Conservation (phyloP, 1,140 invertebrate species). For the Macrobrachium rosenbergii region DNA sequence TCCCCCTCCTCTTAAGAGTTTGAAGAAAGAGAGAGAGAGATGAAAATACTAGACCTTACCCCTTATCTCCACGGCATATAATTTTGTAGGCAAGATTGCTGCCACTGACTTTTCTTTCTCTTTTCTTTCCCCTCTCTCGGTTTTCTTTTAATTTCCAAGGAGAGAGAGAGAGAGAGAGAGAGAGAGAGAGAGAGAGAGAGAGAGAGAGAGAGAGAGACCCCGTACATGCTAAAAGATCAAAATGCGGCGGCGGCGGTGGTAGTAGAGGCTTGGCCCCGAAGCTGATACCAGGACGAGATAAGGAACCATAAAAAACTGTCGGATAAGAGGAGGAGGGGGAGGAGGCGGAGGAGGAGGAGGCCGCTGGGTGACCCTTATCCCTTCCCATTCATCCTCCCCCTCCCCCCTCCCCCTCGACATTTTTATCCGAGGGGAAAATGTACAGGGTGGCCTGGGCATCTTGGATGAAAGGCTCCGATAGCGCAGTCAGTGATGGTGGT, state of each 20-base stretch:
- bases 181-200: too few relatives aligned
- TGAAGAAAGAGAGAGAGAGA: too few relatives aligned
- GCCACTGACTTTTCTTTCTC: background rate
- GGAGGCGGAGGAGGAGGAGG: background rate
- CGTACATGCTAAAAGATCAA: too few relatives aligned
- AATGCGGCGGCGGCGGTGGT: too few relatives aligned
- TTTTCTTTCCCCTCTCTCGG: background rate
- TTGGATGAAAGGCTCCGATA: background rate
- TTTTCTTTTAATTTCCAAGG: background rate
- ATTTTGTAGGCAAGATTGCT: background rate
- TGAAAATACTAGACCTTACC: too few relatives aligned
- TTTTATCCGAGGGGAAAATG: background rate
- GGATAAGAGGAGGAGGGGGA: too few relatives aligned
- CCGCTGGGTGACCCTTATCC: background rate
- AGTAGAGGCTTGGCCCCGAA: too few relatives aligned
- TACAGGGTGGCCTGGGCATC: background rate
- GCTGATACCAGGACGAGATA: too few relatives aligned
- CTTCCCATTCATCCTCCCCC: background rate
- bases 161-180: background rate
- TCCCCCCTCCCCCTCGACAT: background rate
- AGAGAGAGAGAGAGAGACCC: too few relatives aligned
- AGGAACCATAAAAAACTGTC: too few relatives aligned
- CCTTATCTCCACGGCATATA: too few relatives aligned
- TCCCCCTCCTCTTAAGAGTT: background rate
- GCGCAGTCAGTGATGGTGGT: too few relatives aligned